Base-by-base conservation (phyloP, 2,113 vertebrate species). In the Nibea coibor region DNA sequence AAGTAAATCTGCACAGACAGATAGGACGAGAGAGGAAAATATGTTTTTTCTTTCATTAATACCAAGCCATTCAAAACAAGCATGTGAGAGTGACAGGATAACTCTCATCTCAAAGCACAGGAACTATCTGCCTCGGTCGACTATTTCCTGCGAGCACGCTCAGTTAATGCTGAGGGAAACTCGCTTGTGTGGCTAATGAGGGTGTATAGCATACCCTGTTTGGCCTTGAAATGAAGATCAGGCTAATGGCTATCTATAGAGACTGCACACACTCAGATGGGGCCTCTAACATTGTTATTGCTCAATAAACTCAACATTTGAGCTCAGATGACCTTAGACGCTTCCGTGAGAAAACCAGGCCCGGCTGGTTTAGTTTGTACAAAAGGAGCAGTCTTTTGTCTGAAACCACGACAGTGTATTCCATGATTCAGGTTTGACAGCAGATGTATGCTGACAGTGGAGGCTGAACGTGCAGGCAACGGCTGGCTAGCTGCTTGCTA, bases 171-270 rank as follows among this genome's bases (percentile, higher is more conserved):
- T 48, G 17, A 24, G 47, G 28, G 45, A 81, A 80, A 72, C 70
- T 69, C 47, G 54, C 72, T 85, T 62, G 17, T 69, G 67, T 78
- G 42, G 72, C 57, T 88, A 83, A 90, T 68, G 80, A 89, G 82
- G 66, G 64, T 16, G 7, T 43, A 42, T 61, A 62, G n/a, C 72
- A 75, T 42, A 63, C 58, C 22, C 53, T 67, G 72, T 82, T 87
- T 61, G 62, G 88, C 69, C 75, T 72, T 86, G 73, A 81, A 82
- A 87, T 63, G 20, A 84, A 85, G 88, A 88, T 80, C 66, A 90
- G 83, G 80, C 87, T 86, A 75, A 90, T 83, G 68, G 76, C 75
- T 83, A 84, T 85, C 85, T 85, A 72, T 72, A 76, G 82, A 87
- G 74, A 70, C 69, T 72, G 65, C 70, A 61, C 50, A 35, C 51